Evolutionary conservation across 2,113 vertebrate genomes (phyloP).

Genomic region (Columbina picui): DNA sequence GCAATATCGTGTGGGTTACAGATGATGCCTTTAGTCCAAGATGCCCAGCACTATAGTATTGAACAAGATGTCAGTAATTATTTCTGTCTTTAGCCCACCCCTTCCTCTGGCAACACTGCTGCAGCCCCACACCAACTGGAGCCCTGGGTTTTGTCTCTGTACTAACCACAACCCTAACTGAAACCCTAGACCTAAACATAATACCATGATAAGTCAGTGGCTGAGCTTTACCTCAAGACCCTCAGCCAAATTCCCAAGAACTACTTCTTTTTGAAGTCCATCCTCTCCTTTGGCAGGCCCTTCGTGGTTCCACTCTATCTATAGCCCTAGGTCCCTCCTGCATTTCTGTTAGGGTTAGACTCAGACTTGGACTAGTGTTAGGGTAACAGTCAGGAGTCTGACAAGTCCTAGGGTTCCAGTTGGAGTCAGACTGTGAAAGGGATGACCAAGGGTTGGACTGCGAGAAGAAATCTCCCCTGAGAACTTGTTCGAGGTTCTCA

Average conservation of each 20-base stretch:
- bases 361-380: not conserved
- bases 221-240: not conserved
- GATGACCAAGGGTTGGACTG: not conserved
- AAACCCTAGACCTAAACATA: not conserved
- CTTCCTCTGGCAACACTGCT: not conserved
- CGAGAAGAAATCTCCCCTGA: not conserved
- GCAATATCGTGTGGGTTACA: fast-evolving
- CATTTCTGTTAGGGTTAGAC: not conserved
- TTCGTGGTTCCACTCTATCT: not conserved
- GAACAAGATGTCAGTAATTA: not conserved
- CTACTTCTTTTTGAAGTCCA: not conserved
- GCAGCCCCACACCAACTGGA: not conserved
- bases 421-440: not conserved
- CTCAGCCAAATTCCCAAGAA: not conserved
- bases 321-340: not conserved
- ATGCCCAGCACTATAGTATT: not conserved
- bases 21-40: not conserved
- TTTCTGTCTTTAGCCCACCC: not conserved
- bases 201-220: not conserved
- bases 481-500: not conserved
- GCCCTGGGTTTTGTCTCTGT: not conserved
- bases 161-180: not conserved
- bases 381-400: not conserved
- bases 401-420: not conserved
- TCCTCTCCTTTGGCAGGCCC: not conserved